Percentiles rank a stretch among this genome's conserved stretches.
Conservation (phyloP, 2,797 vertebrate genomes). For the Xiphophorus birchmanni region DNA sequence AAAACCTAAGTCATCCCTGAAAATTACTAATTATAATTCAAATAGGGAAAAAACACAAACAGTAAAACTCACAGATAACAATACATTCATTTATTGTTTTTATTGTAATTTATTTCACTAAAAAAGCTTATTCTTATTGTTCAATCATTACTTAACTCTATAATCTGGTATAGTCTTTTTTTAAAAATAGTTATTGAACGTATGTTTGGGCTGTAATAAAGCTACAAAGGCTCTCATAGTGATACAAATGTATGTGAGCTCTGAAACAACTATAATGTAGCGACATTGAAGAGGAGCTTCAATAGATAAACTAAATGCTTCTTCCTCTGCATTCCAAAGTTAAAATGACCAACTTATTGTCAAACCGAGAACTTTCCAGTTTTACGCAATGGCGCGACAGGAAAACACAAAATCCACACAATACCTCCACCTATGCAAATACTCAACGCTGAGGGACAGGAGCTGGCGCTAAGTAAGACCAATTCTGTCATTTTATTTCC, state of each 20-base stretch:
- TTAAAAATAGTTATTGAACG: not conserved
- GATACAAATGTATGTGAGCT: not conserved
- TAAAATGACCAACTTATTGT: not conserved
- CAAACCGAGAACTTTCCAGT: conserved; percentile 16
- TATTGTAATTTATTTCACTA: not conserved
- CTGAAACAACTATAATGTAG: not conserved
- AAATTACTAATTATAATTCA: not conserved
- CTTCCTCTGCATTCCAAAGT: not conserved
- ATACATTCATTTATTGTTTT: not conserved
- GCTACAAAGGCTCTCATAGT: not conserved
- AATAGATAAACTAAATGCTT: too few species aligned
- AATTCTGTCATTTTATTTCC: conserved; percentile 53
- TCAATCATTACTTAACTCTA: not conserved
- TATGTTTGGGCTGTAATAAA: not conserved
- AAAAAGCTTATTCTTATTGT: not conserved
- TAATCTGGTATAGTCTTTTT: not conserved
- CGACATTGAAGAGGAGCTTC: too few species aligned
- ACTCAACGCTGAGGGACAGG: conserved; percentile 18
- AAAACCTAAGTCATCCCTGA: not conserved
- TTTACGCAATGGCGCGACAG: conserved; percentile 15
- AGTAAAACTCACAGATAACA: not conserved
- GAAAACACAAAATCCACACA: conserved; percentile 7
- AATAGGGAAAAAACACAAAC: not conserved
- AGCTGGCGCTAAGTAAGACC: conserved; percentile 45
- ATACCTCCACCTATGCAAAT: not conserved